These are phyloP conservation scores for Steinernema carpocapsae DNA, from an alignment of 2,888 invertebrate species.

Conservation along the genomic window DNA sequence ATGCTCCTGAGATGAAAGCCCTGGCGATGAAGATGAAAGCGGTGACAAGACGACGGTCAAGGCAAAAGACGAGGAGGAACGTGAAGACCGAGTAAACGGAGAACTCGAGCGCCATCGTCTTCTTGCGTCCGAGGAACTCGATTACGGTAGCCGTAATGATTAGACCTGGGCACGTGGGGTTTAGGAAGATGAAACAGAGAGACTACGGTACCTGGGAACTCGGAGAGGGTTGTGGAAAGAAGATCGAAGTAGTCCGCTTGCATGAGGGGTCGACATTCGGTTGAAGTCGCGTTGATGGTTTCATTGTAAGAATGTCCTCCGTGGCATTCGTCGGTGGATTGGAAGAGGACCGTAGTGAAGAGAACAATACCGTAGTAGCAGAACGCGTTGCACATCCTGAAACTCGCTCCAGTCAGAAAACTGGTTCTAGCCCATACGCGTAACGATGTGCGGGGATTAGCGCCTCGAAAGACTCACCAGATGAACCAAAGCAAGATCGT, in stretches of 20 bases:
- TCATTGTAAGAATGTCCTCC: constrained; percentile 66
- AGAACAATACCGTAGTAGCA: constrained; percentile 92
- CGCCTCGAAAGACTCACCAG: constrained; percentile 75
- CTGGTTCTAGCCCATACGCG: no score
- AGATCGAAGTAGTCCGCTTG: constrained; percentile 89
- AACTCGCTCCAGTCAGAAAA: neutral
- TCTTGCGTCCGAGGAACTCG: constrained; percentile 86
- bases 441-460: no score
- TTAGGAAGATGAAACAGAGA: neutral
- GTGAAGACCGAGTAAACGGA: constrained; percentile 79
- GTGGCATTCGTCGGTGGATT: constrained; percentile 73
- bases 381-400: constrained; percentile 77
- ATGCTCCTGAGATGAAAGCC: constrained; percentile 89
- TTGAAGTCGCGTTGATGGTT: constrained; percentile 43
- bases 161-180: constrained; percentile 75
- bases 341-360: constrained; percentile 90
- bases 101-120: constrained; percentile 91
- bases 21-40: constrained; percentile 84
- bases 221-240: constrained; percentile 89
- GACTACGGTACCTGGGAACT: constrained; percentile 80
- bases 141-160: constrained; percentile 87
- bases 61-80: constrained; percentile 78
- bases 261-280: constrained; percentile 75
- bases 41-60: constrained; percentile 74
- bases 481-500: constrained; percentile 89